Evolutionary conservation across 2,797 vertebrate species (phyloP).

Genomic region (Anguilla obscura): DNA sequence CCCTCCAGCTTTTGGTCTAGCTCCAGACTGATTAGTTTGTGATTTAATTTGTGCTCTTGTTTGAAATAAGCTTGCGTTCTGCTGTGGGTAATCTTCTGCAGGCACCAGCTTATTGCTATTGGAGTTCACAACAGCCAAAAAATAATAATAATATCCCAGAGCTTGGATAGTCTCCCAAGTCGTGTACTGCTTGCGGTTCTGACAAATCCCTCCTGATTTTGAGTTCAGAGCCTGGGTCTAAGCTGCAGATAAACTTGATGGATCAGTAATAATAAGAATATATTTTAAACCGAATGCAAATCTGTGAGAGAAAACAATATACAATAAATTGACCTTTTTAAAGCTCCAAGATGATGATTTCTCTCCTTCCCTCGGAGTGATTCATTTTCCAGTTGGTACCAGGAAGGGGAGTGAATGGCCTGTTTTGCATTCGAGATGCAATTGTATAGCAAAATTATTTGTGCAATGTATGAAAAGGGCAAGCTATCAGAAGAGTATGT

Average conservation of each 20-base stretch:
- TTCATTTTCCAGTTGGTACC: conserved; percentile 1
- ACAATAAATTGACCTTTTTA: conserved; percentile 21
- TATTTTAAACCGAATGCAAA: conserved; percentile 6
- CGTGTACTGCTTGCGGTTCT: conserved; percentile 7
- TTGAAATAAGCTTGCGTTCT: background rate
- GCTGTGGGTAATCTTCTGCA: conserved; percentile 24
- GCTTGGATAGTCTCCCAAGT: conserved; percentile 24
- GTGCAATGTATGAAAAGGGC: conserved; percentile 28
- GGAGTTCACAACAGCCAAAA: conserved; percentile 28
- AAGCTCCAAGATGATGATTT: conserved; percentile 10
- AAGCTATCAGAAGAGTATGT: conserved; percentile 21
- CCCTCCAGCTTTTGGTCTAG: conserved; percentile 27
- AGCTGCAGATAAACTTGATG: conserved; percentile 18
- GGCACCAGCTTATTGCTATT: conserved; percentile 13
- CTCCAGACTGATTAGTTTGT: conserved; percentile 27
- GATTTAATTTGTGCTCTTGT: conserved; percentile 30
- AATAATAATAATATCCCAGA: conserved; percentile 9
- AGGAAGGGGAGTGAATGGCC: conserved; percentile 15
- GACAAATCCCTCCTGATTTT: conserved; percentile 19
- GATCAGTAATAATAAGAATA: conserved; percentile 24
- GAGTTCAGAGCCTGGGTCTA: conserved; percentile 1
- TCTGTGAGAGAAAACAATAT: conserved; percentile 10
- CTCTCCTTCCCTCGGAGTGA: background rate
- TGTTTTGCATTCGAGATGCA: conserved; percentile 26
- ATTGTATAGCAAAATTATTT: conserved; percentile 23